Conservation (phyloP, 1,140 invertebrate species). For the Chironomus tepperi region DNA sequence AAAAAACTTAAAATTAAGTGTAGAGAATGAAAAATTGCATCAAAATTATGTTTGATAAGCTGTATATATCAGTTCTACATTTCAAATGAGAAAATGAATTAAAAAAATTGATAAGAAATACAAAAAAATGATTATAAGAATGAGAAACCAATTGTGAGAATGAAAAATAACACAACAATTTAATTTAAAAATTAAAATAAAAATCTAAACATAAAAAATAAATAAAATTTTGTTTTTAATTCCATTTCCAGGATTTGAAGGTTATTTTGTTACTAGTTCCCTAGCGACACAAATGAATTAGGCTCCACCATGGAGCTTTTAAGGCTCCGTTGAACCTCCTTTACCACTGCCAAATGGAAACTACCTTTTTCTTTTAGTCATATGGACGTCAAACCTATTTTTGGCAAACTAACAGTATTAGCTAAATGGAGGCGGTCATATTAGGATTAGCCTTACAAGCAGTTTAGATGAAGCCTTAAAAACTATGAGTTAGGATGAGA, state of each 20-base stretch:
- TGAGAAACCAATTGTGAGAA: not conserved
- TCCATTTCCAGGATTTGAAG: not conserved
- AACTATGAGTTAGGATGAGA: too few relatives aligned
- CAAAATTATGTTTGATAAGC: conserved; percentile 8
- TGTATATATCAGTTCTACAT: not conserved
- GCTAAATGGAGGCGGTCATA: too few relatives aligned
- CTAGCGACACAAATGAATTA: too few relatives aligned
- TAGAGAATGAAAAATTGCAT: not conserved
- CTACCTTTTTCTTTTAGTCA: too few relatives aligned
- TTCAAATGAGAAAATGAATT: not conserved
- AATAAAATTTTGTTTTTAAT: not conserved
- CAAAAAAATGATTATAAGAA: not conserved
- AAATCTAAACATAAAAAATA: not conserved
- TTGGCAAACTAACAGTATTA: too few relatives aligned
- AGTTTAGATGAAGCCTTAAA: too few relatives aligned
- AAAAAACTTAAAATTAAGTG: not conserved
- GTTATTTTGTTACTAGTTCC: too few relatives aligned
- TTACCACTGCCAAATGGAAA: too few relatives aligned
- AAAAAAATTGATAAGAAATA: not conserved
- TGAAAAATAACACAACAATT: not conserved
- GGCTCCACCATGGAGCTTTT: too few relatives aligned
- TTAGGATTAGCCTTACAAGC: too few relatives aligned
- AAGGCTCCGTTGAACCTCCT: too few relatives aligned
- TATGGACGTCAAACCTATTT: too few relatives aligned
- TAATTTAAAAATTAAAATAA: conserved; percentile 5